Base-by-base conservation (phyloP, 2,888 invertebrate species). In the Metellina segmentata region DNA sequence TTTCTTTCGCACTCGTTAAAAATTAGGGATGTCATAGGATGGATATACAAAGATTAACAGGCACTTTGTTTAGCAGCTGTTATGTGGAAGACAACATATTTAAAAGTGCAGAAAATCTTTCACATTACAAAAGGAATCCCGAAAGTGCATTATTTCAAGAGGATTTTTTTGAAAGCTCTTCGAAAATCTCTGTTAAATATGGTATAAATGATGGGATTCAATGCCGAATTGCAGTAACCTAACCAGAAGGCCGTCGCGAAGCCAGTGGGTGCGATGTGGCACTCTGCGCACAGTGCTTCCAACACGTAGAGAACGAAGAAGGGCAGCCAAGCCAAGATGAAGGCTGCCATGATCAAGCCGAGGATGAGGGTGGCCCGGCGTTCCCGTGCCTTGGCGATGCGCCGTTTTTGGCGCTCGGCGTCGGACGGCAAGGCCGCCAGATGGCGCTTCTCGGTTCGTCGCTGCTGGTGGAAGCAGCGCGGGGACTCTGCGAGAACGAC, bases 151-250 rank as follows among this genome's bases (percentile, higher is more conserved):
- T 86, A 93, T 61, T 93, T 98, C 96, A 98, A 98, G 95, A 99
- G 96, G 96, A 99, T 98, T 95, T 98, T 97, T 94, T 98, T 96
- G 95, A 99, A 99, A 93, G 99, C 99, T 94, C 98, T 96, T 94
- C 98, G 96, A 96, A 99, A 99, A 96, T 99, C 99, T 96, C 98
- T 98, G 96, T 99, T 99, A 96, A 99, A 99, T 94, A 99, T 98
- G 92, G 98, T 99, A 95, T 99, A 99, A 94, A 98, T 98, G 94
- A 95, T 95, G 93, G 98, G 98, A 95, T 99, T 99, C 86, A 99
- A 96, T 81, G 98, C 98, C 91, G 98, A 98, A 95, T 99, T 99
- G 97, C 98, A 98, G 95, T 99, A 99, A 74, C 99, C 99, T 93
- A 99, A 96, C 99, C 99, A 99, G 95, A 99, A 99, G 70, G 98